Evolutionary conservation across 1,140 invertebrate genomes (phyloP).

Genomic region (Diachasmimorpha longicaudata): DNA sequence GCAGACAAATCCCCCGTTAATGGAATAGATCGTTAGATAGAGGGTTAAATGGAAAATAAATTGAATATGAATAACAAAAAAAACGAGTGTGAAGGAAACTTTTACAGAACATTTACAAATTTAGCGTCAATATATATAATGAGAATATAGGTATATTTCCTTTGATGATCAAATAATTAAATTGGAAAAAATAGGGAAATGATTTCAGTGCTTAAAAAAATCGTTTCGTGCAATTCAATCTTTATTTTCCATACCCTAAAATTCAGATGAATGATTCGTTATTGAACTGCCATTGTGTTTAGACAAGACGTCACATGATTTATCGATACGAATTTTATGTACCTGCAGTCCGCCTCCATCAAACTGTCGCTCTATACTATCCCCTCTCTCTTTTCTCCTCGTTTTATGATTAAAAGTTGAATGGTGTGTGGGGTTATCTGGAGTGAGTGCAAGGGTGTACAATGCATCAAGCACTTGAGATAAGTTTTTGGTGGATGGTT

Average conservation of each 20-base stretch:
- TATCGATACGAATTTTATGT: slow-evolving; percentile 40
- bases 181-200: background rate
- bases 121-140: too few relatives aligned
- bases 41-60: too few relatives aligned
- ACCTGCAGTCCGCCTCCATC: slow-evolving; percentile 29
- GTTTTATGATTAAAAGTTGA: slow-evolving; percentile 4
- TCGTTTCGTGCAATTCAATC: background rate
- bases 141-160: too few relatives aligned
- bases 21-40: too few relatives aligned
- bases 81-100: too few relatives aligned
- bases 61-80: too few relatives aligned
- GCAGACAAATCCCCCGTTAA: background rate
- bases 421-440: background rate
- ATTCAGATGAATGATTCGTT: slow-evolving; percentile 6
- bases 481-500: background rate
- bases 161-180: too few relatives aligned
- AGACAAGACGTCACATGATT: slow-evolving; percentile 45
- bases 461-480: background rate
- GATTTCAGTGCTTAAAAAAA: background rate
- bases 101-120: too few relatives aligned
- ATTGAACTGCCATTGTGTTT: slow-evolving; percentile 43
- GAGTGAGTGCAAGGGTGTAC: background rate
- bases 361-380: background rate
- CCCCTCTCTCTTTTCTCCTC: background rate
- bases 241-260: background rate